Percentiles rank a stretch among this genome's conserved stretches.
These are phyloP conservation scores for Kryptolebias ocellatus DNA, from an alignment of 2,797 vertebrate species.

Conservation along the genomic window DNA sequence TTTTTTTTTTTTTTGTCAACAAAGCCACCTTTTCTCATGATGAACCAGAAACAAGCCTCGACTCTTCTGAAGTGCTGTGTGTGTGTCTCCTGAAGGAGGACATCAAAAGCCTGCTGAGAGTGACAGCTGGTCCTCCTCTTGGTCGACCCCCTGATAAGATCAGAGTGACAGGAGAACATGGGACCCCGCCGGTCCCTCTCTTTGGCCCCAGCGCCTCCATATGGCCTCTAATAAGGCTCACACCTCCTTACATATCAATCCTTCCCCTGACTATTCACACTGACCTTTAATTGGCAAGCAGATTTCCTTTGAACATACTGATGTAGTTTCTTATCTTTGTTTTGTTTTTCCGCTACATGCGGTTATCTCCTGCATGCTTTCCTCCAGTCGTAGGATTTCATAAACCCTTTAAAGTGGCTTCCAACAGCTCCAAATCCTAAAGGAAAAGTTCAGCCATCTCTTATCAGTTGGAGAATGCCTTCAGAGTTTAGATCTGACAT, in stretches of 20 bases:
- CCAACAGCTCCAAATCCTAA: not conserved
- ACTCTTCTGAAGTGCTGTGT: slow-evolving; percentile 58
- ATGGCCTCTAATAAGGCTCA: slow-evolving; percentile 69
- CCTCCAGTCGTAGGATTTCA: not conserved
- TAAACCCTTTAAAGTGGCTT: not conserved
- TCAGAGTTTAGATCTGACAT: no score
- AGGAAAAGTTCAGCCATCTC: no score
- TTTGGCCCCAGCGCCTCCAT: slow-evolving; percentile 59
- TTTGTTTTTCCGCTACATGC: not conserved
- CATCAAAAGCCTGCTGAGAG: slow-evolving; percentile 76
- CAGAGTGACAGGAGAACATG: slow-evolving; percentile 75
- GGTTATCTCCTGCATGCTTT: not conserved
- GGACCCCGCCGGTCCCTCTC: slow-evolving; percentile 71
- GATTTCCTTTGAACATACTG: not conserved
- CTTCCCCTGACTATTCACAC: slow-evolving; percentile 43
- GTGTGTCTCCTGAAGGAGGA: slow-evolving; percentile 54
- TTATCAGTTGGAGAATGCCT: no score
- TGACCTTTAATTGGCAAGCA: slow-evolving; percentile 40
- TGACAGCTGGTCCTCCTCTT: slow-evolving; percentile 82
- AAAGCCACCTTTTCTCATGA: slow-evolving; percentile 62
- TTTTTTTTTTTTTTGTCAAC: slow-evolving; percentile 48
- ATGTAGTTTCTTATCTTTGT: slow-evolving; percentile 17
- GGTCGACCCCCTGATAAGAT: slow-evolving; percentile 80
- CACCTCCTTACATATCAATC: slow-evolving; percentile 43
- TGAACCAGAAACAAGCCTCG: slow-evolving; percentile 62